Base-by-base conservation (phyloP, 2,797 vertebrate species). In the Dipus sagitta region DNA sequence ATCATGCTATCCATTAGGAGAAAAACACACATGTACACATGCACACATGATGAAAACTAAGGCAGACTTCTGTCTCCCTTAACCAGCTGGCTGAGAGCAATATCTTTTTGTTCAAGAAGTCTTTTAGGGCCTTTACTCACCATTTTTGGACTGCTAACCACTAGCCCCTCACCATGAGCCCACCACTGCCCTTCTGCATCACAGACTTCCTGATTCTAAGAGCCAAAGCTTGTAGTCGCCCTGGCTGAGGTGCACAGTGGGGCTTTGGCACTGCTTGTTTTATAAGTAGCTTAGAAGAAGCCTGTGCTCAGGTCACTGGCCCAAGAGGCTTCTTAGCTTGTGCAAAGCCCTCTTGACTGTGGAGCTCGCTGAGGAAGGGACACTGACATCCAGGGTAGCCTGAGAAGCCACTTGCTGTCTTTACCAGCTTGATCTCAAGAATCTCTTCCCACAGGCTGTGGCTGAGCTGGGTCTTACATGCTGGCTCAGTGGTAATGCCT, bases 151-250 rank as follows among this genome's bases (percentile, higher is more conserved):
- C 47, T 84, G 52, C 68, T 47, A 58, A 60, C 74, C 34, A 84
- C 42, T 13, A 12, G 13, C 83, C 30, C 83, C 88, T 94, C 72
- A 79, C 68, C 60, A 14, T 24, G 20, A 71, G 62, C 60, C 30
- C 71, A 32, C 32, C 1, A 6, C n/a, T 72, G 1, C 83, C 72
- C 92, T 80, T 38, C 6, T 26, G 11, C 74, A 28, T 32, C 26
- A 64, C 71, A 77, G 52, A 34, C 28, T 94, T 86, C 52, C 72
- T 76, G 18, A 78, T 87, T n/a, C 32, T 58, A 80, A 86, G 82
- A 54, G 75, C 28, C 64, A 74, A 17, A 79, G 76, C 65, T 58
- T 79, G 82, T 82, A 30, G 52, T 78, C 60, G 64, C 52, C 32
- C n/a, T 52, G 18, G 81, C 1, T 20, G 54, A 24, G 20, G 9